Evolutionary conservation across 2,113 vertebrate species (phyloP), one percentile per base, ranked within the genome.

Genomic region (Aleadryas rufinucha): DNA sequence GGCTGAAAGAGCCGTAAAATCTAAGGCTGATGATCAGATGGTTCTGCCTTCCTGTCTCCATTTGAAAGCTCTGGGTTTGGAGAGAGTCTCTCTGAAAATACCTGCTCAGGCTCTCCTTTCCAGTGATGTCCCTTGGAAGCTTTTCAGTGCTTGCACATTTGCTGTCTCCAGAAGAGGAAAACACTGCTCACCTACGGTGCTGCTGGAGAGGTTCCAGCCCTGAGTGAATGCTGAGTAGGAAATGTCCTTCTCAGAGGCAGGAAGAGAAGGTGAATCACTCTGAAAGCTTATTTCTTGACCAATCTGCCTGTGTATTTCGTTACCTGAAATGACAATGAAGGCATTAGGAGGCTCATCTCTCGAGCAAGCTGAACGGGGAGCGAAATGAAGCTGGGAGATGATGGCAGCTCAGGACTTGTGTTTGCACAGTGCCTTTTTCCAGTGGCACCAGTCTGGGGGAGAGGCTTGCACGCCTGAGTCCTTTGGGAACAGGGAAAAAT

Each of bases 231-330:
- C 57, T 53, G 16, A 93, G 69, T 15, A 90, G 93, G 65, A 91
- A 91, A 81, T 61, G 75, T 74, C 87, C 81, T 84, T 82, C 90
- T 94, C 44, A 18, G 84, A 91, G 89, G 75, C 91, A 97, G 76
- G 86, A 90, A 53, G 86, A 56, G 60, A 47, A 72, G 91, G 87
- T 95, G 94, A 90, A 90, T 95, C 84, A 65, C 76, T 23, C 42
- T 15, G 63, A 56, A 78, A 89, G 57, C 31, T 72, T 71, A 71
- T 78, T 89, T 84, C 81, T 92, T 89, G 81, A 89, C 82, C 82
- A 64, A 35, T 83, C 84, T 84, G 81, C 84, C 82, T 9, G 5
- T 41, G 66, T 49, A 14, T 95, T 95, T 94, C 90, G 85, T 90
- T 95, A 56, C 77, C 76, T 84, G 80, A 64, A 91, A 54, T 76